A percentile compares a stretch with the other conserved stretches of the same genome.
phyloP scores from a whole-genome alignment of 2,888 invertebrate genomes.

The Oligia fasciuncula region DNA sequence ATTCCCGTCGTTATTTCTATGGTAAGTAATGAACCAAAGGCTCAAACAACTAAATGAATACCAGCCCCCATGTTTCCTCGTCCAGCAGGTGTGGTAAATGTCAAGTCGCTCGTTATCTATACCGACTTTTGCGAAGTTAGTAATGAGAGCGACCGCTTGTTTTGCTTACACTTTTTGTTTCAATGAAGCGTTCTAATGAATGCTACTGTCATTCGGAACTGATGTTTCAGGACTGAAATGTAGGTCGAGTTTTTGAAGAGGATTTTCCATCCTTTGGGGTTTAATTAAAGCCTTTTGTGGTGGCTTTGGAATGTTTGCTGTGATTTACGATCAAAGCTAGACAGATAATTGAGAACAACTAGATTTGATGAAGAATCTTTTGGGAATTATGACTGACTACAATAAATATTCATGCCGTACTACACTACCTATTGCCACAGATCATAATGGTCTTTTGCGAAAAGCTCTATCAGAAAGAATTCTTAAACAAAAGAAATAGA shows the following conservation, averaged over 20 bases:
- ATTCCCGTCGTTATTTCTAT: neutral
- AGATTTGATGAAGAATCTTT: slow-evolving; percentile 1
- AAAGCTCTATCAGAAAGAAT: neutral
- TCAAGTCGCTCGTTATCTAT: slow-evolving; percentile 66
- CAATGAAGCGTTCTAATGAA: slow-evolving; percentile 59
- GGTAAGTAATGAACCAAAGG: neutral
- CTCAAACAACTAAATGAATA: slow-evolving; percentile 18
- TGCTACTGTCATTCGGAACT: slow-evolving; percentile 34
- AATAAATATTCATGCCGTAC: neutral
- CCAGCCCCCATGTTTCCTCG: slow-evolving; percentile 12
- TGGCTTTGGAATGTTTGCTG: slow-evolving; percentile 10
- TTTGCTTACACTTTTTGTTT: slow-evolving; percentile 51
- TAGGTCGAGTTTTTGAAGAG: slow-evolving; percentile 35
- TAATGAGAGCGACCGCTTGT: slow-evolving; percentile 52
- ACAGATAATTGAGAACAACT: slow-evolving; percentile 19
- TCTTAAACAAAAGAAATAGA: slow-evolving; percentile 2
- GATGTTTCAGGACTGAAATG: slow-evolving; percentile 31
- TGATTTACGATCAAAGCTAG: slow-evolving; percentile 18
- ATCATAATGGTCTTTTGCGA: neutral
- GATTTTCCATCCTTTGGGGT: slow-evolving; percentile 20
- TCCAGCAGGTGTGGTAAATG: slow-evolving; percentile 55
- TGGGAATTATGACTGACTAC: neutral
- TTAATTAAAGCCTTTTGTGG: slow-evolving; percentile 46
- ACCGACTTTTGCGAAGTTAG: slow-evolving; percentile 11
- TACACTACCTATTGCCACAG: neutral